Evolutionary conservation across 2,888 invertebrate species (phyloP), one percentile per base, ranked within the genome.

Genomic region (Isotomurus palustris): DNA sequence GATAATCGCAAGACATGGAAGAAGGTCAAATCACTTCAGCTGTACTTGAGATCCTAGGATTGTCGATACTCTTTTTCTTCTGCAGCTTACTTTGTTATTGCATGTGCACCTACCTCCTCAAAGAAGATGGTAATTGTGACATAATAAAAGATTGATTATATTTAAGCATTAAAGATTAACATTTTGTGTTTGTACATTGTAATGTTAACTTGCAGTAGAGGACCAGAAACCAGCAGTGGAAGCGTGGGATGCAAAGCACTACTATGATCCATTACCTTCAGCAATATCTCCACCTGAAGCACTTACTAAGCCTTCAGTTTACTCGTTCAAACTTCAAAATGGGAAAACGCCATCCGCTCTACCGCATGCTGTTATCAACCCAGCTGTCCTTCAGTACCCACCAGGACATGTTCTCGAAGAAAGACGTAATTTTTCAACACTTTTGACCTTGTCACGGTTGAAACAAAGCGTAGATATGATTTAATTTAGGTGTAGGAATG

Each of bases 261-360:
- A 56, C 38, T 64, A 61, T 49, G 60, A 61, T 32, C 64, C 64
- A 6, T 48, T 56, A 14, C 53, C 60, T 12, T 44, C 48, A 12
- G 49, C 44, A 5, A 47, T 56, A 2, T 58, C 64, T n/a, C 60
- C 64, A 24, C 56, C 53, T 4, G 60, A 58, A 22, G 50, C 38
- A 2, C 47, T 61, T 10, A 56, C 50, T 38, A 56, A 60, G 28
- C 60, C 64, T 36, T 53, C 60, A n/a, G 53, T 56, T 17, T 64
- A 64, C 55, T 53, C 56, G 27, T 58, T 61, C 49, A 61, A 64
- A 56, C 51, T 64, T 45, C 43, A 47, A 22, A 60, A 60, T 52
- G 60, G 64, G 19, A 53, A 56, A 25, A 50, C 51, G 12, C 28
- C 54, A 24, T 53, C 60, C 28, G 50, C 48, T 10, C 29, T 52